phyloP scores from a whole-genome alignment of 2,797 vertebrate genomes.

The Microctenopoma steveboyesi region DNA sequence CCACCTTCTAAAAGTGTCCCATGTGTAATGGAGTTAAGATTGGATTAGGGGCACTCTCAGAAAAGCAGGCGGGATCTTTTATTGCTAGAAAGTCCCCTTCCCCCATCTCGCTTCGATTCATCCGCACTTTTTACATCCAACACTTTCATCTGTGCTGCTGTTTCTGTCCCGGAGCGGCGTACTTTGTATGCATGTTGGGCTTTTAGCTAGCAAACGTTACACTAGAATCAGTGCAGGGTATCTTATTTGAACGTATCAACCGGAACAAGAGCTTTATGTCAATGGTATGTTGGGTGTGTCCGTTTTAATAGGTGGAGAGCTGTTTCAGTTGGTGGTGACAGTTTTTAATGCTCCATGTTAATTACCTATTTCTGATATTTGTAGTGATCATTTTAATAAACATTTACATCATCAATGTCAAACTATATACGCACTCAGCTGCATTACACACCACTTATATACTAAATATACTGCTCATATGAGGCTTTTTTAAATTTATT shows the following conservation, averaged over 20 bases:
- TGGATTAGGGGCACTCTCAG: conserved; percentile 69
- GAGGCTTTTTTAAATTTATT: too few species aligned
- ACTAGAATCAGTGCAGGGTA: conserved; percentile 12
- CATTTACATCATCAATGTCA: too few species aligned
- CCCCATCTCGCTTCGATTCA: conserved; percentile 28
- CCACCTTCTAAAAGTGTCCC: conserved; percentile 49
- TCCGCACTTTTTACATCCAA: conserved; percentile 41
- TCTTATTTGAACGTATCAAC: conserved; percentile 12
- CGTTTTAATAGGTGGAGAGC: conserved; percentile 15
- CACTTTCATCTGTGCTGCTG: conserved; percentile 46
- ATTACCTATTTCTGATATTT: not conserved
- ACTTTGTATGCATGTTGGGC: conserved; percentile 47
- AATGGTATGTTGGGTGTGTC: not conserved
- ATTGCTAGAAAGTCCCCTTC: conserved; percentile 64
- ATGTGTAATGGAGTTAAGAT: conserved; percentile 67
- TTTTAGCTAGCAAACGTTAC: conserved; percentile 33
- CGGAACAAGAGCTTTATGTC: not conserved
- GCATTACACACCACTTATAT: too few species aligned
- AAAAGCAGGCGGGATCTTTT: conserved; percentile 52
- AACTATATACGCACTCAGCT: too few species aligned
- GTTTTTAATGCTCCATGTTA: conserved; percentile 14
- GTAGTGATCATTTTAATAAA: too few species aligned
- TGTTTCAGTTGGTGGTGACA: conserved; percentile 17
- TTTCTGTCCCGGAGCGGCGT: conserved; percentile 31
- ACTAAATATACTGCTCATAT: too few species aligned